A percentile compares a stretch with the other conserved stretches of the same genome.
Conservation (phyloP, 2,113 vertebrate genomes). For the Eolophus roseicapilla region DNA sequence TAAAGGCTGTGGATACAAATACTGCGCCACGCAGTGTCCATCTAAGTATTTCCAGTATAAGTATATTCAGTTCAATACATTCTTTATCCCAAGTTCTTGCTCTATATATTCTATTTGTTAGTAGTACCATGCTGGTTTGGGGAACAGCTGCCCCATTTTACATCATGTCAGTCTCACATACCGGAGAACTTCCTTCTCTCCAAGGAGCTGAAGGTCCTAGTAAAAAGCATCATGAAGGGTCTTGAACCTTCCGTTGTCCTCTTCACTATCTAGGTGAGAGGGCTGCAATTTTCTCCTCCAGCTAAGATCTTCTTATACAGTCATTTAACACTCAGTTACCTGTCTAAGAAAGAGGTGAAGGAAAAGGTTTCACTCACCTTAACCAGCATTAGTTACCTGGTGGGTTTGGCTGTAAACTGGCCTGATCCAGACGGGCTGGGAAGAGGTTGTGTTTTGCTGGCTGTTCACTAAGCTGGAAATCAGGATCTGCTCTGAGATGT, state of each 20-base stretch:
- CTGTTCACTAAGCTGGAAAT: neutral
- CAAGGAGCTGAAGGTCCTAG: neutral
- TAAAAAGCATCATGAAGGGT: neutral
- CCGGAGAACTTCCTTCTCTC: neutral
- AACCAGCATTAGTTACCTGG: neutral
- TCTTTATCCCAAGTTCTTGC: neutral
- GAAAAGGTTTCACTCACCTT: neutral
- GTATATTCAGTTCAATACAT: rapidly evolving
- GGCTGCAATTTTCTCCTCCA: neutral
- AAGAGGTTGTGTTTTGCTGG: neutral
- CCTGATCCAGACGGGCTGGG: neutral
- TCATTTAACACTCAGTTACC: neutral
- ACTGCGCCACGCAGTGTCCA: rapidly evolving
- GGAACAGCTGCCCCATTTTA: neutral
- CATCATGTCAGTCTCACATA: neutral
- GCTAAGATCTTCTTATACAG: neutral
- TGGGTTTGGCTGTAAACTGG: neutral
- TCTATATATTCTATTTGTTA: neutral
- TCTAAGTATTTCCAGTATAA: neutral
- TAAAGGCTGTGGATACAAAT: neutral
- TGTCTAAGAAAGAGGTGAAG: neutral
- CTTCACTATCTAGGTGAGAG: neutral
- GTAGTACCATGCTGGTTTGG: neutral
- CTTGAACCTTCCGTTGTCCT: neutral
- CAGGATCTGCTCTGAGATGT: neutral